Base-by-base conservation (phyloP, 2,797 vertebrate genomes). In the Rhinogobio ventralis region DNA sequence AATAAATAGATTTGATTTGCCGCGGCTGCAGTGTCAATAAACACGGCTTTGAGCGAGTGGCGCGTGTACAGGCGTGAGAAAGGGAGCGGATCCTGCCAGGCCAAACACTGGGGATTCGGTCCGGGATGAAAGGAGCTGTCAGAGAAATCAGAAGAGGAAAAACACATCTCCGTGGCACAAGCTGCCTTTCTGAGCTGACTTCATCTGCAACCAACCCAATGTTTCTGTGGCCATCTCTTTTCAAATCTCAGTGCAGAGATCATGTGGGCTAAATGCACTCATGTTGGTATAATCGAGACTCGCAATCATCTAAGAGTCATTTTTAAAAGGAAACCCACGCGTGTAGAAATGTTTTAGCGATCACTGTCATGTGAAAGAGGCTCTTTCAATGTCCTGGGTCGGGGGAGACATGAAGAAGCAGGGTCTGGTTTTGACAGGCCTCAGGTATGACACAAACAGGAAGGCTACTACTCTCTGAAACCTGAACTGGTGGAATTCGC, bases 111-210 rank as follows among this genome's bases (percentile, higher is more conserved):
- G 91, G 92, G 93, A 91, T 93, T 93, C 91, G 93, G 45, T 42
- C 88, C 90, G 89, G 93, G 92, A 94, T 95, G 94, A 95, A 95
- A 94, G 94, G 91, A 94, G 91, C 94, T 94, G 94, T 95, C 95
- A 95, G 82, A 92, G 93, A 89, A 92, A 93, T 94, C 93, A 91
- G 93, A 87, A 25, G 53, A 85, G 62, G 92, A 93, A 94, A 94
- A 94, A 94, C 86, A 85, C 64, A 82, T 86, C 80, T 93, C 90
- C 2, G 51, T 68, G 17, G 76, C 85, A 88, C 89, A 90, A 91
- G 92, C 90, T 91, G 88, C 84, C 90, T 88, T 87, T 90, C 85
- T 88, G 73, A 85, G 78, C 55, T 28, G 57, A 76, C 84, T 89
- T 85, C 55, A 62, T 89, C 87, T 60, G 66, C 77, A 78, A 79